Percentiles rank a stretch among this genome's conserved stretches.
Evolutionary conservation across 2,797 vertebrate species (phyloP).

Genomic region (Falco rusticolus): DNA sequence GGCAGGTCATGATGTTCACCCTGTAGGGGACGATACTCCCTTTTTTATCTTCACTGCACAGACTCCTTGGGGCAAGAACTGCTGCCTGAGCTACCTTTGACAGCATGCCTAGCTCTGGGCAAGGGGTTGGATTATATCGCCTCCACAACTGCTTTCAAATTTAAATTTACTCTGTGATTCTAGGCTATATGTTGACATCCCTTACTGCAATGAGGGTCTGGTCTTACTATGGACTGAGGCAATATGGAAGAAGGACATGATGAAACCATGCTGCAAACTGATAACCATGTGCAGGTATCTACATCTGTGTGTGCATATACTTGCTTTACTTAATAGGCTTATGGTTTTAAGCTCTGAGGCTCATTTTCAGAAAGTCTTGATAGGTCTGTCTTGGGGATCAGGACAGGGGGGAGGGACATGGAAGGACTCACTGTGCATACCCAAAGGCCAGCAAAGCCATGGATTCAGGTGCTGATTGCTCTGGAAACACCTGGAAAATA

Average conservation of each 20-base stretch:
- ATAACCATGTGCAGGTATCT: background rate
- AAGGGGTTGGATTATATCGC: background rate
- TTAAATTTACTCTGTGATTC: background rate
- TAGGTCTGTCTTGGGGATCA: background rate
- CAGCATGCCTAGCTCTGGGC: background rate
- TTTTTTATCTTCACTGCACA: background rate
- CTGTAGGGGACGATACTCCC: background rate
- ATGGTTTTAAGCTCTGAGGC: background rate
- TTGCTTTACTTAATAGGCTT: background rate
- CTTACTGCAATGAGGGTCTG: background rate
- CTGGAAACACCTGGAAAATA: background rate
- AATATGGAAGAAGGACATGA: background rate
- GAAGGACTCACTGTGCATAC: background rate
- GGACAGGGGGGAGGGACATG: background rate
- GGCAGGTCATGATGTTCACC: background rate
- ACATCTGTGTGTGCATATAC: background rate
- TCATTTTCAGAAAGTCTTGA: background rate
- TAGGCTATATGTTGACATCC: background rate
- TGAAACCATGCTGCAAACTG: background rate
- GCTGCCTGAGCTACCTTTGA: background rate
- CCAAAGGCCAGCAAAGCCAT: background rate
- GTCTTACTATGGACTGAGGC: background rate
- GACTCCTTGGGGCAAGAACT: background rate
- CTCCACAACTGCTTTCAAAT: background rate
- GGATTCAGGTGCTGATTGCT: background rate